phyloP scores from a whole-genome alignment of 2,888 invertebrate genomes.

The Agriopis marginaria region DNA sequence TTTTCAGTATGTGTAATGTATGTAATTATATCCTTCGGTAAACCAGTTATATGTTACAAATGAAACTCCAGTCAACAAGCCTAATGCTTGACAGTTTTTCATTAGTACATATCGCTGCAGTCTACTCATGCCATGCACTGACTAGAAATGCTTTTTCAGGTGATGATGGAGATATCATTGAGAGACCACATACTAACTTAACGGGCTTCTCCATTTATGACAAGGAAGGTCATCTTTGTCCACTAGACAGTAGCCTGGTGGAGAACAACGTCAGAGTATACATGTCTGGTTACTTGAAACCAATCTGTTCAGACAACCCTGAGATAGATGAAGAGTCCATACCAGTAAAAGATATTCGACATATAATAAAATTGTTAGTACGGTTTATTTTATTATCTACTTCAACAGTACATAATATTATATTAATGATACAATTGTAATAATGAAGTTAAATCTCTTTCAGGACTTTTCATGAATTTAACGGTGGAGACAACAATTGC shows the following conservation, averaged over 20 bases:
- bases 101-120: no score
- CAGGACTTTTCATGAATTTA: slow-evolving; percentile 92
- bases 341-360: slow-evolving; percentile 91
- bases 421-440: no score
- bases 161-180: slow-evolving; percentile 79
- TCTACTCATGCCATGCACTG: no score
- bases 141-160: slow-evolving; percentile 44
- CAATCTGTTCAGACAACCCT: slow-evolving; percentile 91
- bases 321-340: slow-evolving; percentile 90
- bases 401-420: background rate
- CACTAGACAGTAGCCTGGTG: slow-evolving; percentile 92
- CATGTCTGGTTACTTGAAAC: slow-evolving; percentile 93
- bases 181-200: slow-evolving; percentile 83
- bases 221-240: slow-evolving; percentile 91
- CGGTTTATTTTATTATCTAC: background rate
- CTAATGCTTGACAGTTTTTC: no score
- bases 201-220: slow-evolving; percentile 91
- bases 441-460: slow-evolving; percentile 34
- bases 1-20: no score
- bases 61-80: no score
- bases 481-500: slow-evolving; percentile 90
- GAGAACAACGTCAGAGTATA: slow-evolving; percentile 91
- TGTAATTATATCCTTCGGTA: no score
- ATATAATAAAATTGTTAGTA: slow-evolving; percentile 92
- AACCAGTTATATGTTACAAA: no score